A percentile compares a stretch with the other conserved stretches of the same genome.
These are phyloP conservation scores for Sylvia borin DNA, from an alignment of 2,797 vertebrate species.

Conservation along the genomic window DNA sequence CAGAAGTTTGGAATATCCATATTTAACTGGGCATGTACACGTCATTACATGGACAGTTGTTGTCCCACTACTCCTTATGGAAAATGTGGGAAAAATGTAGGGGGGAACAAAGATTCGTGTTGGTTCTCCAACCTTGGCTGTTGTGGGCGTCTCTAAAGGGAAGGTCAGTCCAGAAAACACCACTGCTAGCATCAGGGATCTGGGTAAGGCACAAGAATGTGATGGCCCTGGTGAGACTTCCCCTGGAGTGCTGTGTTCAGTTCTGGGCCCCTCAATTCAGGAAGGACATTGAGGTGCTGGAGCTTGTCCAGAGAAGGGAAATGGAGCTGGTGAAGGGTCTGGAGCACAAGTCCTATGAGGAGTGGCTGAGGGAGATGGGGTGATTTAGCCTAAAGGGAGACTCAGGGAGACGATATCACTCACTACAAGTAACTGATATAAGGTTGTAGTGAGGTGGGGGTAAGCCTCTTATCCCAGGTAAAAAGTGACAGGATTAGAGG, in stretches of 20 bases:
- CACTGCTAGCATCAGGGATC: background rate
- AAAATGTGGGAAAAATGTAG: background rate
- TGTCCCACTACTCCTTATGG: background rate
- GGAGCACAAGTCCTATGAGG: background rate
- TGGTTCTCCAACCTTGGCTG: background rate
- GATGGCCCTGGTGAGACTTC: background rate
- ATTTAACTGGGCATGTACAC: background rate
- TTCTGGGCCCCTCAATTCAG: background rate
- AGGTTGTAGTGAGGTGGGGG: background rate
- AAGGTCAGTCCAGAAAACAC: background rate
- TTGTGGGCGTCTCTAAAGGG: background rate
- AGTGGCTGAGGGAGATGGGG: background rate
- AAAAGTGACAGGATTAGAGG: background rate
- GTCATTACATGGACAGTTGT: background rate
- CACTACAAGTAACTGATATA: background rate
- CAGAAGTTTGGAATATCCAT: background rate
- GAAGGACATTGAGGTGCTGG: background rate
- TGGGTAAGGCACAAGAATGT: background rate
- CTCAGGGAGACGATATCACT: too few species aligned
- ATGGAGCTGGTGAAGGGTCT: background rate
- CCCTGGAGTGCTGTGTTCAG: background rate
- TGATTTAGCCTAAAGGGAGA: background rate
- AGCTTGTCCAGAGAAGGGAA: fast-evolving
- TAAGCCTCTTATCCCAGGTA: background rate
- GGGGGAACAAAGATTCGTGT: background rate